phyloP scores from a whole-genome alignment of 2,888 invertebrate genomes.

The Drosophila maculinotata region DNA sequence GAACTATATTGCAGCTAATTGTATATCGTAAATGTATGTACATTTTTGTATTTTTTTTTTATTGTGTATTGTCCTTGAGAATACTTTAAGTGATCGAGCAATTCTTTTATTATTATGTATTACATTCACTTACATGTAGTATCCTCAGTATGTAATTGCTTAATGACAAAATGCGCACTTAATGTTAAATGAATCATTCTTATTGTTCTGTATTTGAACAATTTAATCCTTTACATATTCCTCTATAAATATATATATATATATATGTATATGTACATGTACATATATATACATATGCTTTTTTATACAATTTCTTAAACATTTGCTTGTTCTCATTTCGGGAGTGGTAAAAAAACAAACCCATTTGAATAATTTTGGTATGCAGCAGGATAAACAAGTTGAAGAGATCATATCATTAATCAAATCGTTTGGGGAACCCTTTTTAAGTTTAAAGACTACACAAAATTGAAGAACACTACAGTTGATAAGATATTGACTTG shows the following conservation, averaged over 20 bases:
- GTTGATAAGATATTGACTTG: not conserved
- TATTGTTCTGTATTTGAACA: constrained; percentile 48
- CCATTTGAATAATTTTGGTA: not conserved
- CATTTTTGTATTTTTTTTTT: constrained; percentile 26
- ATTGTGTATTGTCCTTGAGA: constrained; percentile 18
- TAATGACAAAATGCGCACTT: constrained; percentile 29
- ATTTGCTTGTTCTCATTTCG: constrained; percentile 2
- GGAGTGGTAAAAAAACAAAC: not conserved
- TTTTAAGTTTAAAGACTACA: not conserved
- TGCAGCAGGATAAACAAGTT: not conserved
- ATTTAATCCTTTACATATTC: constrained; percentile 39
- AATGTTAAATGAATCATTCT: constrained; percentile 34
- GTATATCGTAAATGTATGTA: constrained; percentile 22
- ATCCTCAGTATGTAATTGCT: constrained; percentile 41
- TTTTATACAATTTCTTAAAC: constrained; percentile 45
- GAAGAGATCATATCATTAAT: too few relatives aligned
- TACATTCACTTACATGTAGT: constrained; percentile 22
- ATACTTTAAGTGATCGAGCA: constrained; percentile 18
- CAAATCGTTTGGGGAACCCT: too few relatives aligned
- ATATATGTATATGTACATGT: constrained; percentile 25
- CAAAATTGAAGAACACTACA: not conserved
- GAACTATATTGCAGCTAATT: constrained; percentile 22
- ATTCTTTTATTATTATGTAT: constrained; percentile 19
- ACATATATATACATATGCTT: too few relatives aligned
- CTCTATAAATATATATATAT: constrained; percentile 39